Evolutionary conservation across 2,888 invertebrate species (phyloP).

Genomic region (Polylopha cassiicola): DNA sequence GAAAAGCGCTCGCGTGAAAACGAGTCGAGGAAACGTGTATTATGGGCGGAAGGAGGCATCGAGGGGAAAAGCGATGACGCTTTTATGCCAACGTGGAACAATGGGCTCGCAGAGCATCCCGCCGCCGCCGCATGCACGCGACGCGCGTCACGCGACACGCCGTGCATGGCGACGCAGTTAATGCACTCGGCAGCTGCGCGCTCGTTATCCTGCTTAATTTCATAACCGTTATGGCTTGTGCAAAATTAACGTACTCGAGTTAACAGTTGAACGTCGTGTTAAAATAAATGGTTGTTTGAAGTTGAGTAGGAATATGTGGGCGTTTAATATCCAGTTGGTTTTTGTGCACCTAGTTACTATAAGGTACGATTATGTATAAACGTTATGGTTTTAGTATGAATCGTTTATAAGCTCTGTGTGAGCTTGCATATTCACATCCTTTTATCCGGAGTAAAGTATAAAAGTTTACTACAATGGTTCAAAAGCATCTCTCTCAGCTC

Average conservation of each 20-base stretch:
- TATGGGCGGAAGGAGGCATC: conserved; percentile 32
- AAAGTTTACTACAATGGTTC: too few species aligned
- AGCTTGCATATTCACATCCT: too few species aligned
- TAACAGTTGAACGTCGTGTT: too few species aligned
- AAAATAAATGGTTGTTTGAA: too few species aligned
- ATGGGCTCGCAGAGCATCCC: conserved; percentile 36
- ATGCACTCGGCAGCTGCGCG: conserved; percentile 11
- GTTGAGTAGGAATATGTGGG: too few species aligned
- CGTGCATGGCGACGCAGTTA: conserved; percentile 20
- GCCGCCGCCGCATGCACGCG: conserved; percentile 26
- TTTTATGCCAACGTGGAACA: conserved; percentile 36
- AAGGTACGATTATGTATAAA: too few species aligned
- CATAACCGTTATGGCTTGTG: neutral
- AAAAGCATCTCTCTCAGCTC: too few species aligned
- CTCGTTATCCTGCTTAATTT: conserved; percentile 4
- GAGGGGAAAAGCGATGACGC: conserved; percentile 31
- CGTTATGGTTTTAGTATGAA: too few species aligned
- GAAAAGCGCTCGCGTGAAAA: conserved; percentile 26
- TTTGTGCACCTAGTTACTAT: too few species aligned
- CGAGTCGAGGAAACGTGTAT: conserved; percentile 28
- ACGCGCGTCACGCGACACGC: conserved; percentile 15
- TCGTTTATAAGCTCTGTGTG: too few species aligned
- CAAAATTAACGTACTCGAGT: conserved; percentile 1
- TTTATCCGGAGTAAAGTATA: too few species aligned
- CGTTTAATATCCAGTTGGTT: too few species aligned